Evolutionary conservation across 2,888 invertebrate genomes (phyloP), one percentile per base, ranked within the genome.

Genomic region (Acanthoscelides obtectus): DNA sequence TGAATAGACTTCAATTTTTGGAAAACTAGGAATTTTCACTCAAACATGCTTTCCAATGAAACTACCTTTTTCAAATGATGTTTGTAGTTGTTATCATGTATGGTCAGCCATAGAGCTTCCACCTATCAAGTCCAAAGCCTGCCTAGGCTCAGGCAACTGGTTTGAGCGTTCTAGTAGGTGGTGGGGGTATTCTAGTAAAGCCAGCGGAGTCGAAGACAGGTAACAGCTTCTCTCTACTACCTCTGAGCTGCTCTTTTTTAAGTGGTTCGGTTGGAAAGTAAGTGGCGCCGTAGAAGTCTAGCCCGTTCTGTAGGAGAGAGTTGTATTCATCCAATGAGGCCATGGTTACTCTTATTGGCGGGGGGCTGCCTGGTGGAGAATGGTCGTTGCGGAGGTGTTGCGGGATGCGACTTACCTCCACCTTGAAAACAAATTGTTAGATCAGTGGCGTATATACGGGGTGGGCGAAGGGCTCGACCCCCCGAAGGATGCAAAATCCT

Each of bases 251-350:
- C 65, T 91, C 92, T 76, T 85, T 85, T 76, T 84, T 85, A 67
- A 85, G 75, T 75, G 93, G 89, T 83, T 94, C 94, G 2, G 94
- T 94, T 69, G 94, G 94, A 86, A 95, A 95, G 87, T 92, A 94
- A 22, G 95, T 95, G 67, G 95, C 94, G 21, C 94, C 94, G 83
- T 94, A 95, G 87, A 95, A 95, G 86, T 95, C 94, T 72, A 95
- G 87, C 0, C 95, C 95, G 81, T 94, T 93, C 85, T 94, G 94
- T 72, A 95, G 87, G 71, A 95, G 87, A 79, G 90, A 90, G 84
- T 93, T 93, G 78, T 91, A 92, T 81, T 94, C 93, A 77, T 93
- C 93, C 75, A 93, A 88, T 72, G 89, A 92, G 72, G 93, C 93
- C 76, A 94, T 86, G 0, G 93, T 93, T 72, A 94, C 89, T 73